These are phyloP conservation scores for Cremastinae sp. DNA, from an alignment of 2,888 invertebrate genomes.

Conservation along the genomic window DNA sequence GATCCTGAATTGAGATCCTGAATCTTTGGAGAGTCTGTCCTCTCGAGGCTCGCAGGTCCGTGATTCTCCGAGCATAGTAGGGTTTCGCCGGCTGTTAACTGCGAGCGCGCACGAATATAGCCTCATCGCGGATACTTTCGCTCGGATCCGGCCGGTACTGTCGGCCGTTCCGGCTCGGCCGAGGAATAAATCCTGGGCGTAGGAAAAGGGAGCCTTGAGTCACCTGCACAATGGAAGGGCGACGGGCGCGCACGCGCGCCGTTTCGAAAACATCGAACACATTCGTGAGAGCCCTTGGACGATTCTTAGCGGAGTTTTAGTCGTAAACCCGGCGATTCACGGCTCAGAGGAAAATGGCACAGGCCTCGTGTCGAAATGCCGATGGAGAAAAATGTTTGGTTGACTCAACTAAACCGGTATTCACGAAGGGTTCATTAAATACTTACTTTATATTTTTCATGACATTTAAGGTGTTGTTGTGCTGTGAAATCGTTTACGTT, in stretches of 20 bases:
- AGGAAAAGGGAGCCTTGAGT: constrained; percentile 53
- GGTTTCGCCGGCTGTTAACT: constrained; percentile 55
- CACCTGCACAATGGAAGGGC: constrained; percentile 58
- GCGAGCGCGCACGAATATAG: constrained; percentile 55
- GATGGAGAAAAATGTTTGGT: no score
- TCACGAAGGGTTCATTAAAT: no score
- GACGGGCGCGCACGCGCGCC: constrained; percentile 21
- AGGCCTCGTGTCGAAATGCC: constrained; percentile 32
- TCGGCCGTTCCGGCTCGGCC: constrained; percentile 31
- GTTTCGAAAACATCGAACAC: constrained; percentile 39
- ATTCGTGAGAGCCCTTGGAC: constrained; percentile 16
- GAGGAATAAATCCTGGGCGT: constrained; percentile 46
- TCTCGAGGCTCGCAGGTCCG: constrained; percentile 45
- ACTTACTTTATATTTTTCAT: no score
- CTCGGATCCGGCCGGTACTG: constrained; percentile 24
- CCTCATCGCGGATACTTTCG: constrained; percentile 40
- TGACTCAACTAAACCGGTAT: no score
- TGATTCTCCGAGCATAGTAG: constrained; percentile 43
- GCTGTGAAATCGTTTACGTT: no score
- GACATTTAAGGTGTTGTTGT: no score
- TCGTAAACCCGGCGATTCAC: constrained; percentile 27
- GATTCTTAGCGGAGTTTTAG: constrained; percentile 3
- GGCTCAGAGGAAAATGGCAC: constrained; percentile 25
- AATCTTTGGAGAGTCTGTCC: constrained; percentile 59
- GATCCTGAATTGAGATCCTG: constrained; percentile 26